Base-by-base conservation (phyloP, 2,888 invertebrate species). In the Lasius platythorax region DNA sequence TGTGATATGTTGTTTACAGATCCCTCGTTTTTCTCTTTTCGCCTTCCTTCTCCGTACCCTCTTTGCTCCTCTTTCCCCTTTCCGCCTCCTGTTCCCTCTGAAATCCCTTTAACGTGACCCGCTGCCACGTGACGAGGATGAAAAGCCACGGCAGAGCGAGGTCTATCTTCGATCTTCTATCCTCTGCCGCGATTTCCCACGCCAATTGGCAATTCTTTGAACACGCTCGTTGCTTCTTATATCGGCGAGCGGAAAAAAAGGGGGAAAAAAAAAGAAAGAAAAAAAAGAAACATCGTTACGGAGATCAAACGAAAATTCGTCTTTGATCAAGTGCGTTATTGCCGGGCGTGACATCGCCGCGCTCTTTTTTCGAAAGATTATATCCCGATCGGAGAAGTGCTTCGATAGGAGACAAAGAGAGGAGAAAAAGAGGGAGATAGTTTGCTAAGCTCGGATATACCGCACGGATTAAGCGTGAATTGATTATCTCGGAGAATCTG, bases 1-100 rank as follows among this genome's bases (percentile, higher is more conserved):
- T 61, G 58, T 33, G 70, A 78, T 72, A 64, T 28, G 72, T 76
- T 87, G 73, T 82, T 82, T 87, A 66, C 66, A 33, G 5, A 74
- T 66, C 46, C 18, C 12, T 23, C 8, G 30, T 66, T 63, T 11
- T 37, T 46, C 3, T 43, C 58, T 30, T 64, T 53, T 9, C 43
- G 8, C n/a, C n/a, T n/a, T 8, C 53, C 8, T 8, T n/a, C 18
- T 18, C 5, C 15, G 4, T 46, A 4, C 15, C 75, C 61, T 64
- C 56, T 53, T 8, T 12, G 2, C 28, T 23, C 56, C 6, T 23
- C 12, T 53, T n/a, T 56, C 8, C 4, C 50, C 40, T 8, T 30
- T 23, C 11, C 37, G 8, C 15, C 2, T 23, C 23, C 23, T 23
- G 23, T 58, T 56, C 9, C 12, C 43, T 43, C 58, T 43, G 43